phyloP scores from a whole-genome alignment of 2,888 invertebrate species.

The Tinea semifulvella region DNA sequence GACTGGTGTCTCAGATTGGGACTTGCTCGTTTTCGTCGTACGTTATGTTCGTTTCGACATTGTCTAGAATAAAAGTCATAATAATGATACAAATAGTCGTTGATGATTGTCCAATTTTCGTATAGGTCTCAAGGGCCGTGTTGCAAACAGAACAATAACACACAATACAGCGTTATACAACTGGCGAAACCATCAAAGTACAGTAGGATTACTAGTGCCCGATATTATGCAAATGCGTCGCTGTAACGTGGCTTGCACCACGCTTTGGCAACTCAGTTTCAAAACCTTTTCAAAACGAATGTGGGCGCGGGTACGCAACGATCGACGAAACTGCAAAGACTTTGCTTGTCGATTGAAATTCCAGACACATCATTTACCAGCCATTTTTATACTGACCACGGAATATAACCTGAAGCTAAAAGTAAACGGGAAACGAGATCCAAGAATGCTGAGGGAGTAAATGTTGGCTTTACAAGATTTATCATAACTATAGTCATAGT shows the following conservation, averaged over 20 bases:
- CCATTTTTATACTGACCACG: too few species aligned
- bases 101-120: neutral
- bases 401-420: too few species aligned
- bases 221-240: conserved; percentile 59
- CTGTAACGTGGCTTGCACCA: conserved; percentile 48
- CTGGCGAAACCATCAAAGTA: conserved; percentile 38
- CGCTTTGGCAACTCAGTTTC: conserved; percentile 56
- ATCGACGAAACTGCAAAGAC: conserved; percentile 10
- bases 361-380: neutral
- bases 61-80: too few species aligned
- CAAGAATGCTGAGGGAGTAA: too few species aligned
- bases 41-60: too few species aligned
- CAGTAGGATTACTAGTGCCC: conserved; percentile 44
- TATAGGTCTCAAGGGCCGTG: conserved; percentile 23
- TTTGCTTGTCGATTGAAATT: too few species aligned
- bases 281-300: conserved; percentile 58
- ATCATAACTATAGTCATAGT: too few species aligned
- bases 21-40: too few species aligned
- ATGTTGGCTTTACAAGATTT: too few species aligned
- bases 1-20: too few species aligned
- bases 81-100: neutral
- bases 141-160: conserved; percentile 29
- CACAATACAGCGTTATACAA: conserved; percentile 34
- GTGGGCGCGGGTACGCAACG: conserved; percentile 32
- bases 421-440: too few species aligned